Base-by-base conservation (phyloP, 2,797 vertebrate genomes). In the Lindbergichthys nudifrons region DNA sequence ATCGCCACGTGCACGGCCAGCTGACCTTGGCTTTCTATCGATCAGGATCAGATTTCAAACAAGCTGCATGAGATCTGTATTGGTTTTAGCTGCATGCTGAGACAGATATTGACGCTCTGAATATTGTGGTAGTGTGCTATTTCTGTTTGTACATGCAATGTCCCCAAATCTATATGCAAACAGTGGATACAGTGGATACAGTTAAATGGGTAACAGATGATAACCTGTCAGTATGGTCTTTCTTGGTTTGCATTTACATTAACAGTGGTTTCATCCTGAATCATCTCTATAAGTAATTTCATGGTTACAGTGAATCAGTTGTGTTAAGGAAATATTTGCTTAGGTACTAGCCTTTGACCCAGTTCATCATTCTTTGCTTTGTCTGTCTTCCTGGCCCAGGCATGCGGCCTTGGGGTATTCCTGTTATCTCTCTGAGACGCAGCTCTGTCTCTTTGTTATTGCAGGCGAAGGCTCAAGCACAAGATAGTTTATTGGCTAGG, bases 31-130 rank as follows among this genome's bases (percentile, higher is more conserved):
- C 72, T 60, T 56, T 71, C n/a, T 73, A 88, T 92, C 6, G 74
- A 92, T 91, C 46, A 12, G 73, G 73, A 57, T 88, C 75, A 64
- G 47, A 47, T 83, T 90, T 85, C 84, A 83, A 79, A 77, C 77
- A 32, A 64, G 59, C 32, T 4, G 16, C 45, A 57, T 84, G 69
- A 76, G 76, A 59, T 87, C 52, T 57, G 41, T 80, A 85, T 88
- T 79, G 77, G 59, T 65, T 92, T 90, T 85, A 1, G 4, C 43
- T 87, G 85, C 70, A 65, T 77, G 73, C 71, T 65, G 79, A 80
- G 73, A 65, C 53, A 23, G 63, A 80, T 86, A 87, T 84, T 61
- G 75, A 84, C 15, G 16, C 14, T 70, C 12, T 68, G 69, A 59
- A 69, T 75, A 59, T 72, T 67, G 59, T 75, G 58, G 26, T 63